phyloP scores from a whole-genome alignment of 2,797 vertebrate species.

The Anguilla pacifica region DNA sequence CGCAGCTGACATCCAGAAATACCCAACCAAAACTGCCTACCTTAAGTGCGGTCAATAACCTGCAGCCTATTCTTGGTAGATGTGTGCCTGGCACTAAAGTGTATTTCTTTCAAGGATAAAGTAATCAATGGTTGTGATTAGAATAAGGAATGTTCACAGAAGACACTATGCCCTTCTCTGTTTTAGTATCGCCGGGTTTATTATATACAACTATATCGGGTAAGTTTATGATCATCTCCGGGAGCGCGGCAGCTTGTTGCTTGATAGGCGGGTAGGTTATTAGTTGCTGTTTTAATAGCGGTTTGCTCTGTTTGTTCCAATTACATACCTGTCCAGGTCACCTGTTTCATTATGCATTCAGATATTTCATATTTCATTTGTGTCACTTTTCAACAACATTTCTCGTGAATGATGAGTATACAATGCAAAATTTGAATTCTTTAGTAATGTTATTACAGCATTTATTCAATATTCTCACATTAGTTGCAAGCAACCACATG shows the following conservation, averaged over 20 bases:
- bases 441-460: not conserved
- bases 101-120: not conserved
- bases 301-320: not conserved
- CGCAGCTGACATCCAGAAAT: not conserved
- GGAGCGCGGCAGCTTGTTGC: not conserved
- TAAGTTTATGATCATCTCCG: conserved; percentile 49
- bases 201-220: conserved; percentile 69
- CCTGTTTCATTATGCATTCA: not conserved
- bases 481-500: not conserved
- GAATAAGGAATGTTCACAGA: conserved; percentile 66
- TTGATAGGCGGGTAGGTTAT: not conserved
- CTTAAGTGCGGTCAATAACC: not conserved
- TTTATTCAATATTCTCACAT: not conserved
- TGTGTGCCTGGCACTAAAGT: not conserved
- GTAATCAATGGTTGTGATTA: conserved; percentile 64
- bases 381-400: not conserved
- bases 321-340: not conserved
- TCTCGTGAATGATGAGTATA: not conserved
- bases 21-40: not conserved
- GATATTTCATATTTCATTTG: not conserved
- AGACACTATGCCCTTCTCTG: conserved; percentile 65
- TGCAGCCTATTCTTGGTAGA: not conserved
- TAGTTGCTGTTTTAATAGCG: not conserved
- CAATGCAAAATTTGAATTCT: not conserved
- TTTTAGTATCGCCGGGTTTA: conserved; percentile 62